Conservation (phyloP, 2,797 vertebrate genomes). For the Tenualosa thibaudeaui region DNA sequence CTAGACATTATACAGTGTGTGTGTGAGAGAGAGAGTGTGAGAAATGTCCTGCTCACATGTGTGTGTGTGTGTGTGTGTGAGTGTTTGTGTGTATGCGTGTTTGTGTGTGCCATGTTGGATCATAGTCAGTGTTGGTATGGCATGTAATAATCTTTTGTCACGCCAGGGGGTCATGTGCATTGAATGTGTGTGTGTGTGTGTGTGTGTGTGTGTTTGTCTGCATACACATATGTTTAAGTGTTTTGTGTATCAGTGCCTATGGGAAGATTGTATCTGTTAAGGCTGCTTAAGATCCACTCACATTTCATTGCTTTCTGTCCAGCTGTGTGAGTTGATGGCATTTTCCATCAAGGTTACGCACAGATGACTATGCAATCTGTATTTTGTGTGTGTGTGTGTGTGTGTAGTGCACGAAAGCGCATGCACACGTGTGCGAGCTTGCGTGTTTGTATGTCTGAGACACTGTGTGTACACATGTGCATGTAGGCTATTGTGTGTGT, state of each 20-base stretch:
- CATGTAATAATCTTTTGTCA: conserved; percentile 2
- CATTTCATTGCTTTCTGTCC: conserved; percentile 64
- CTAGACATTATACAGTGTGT: neutral
- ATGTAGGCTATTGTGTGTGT: conserved; percentile 27
- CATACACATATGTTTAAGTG: conserved; percentile 45
- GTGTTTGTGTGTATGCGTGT: neutral
- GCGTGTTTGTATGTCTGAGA: neutral
- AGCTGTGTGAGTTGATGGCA: conserved; percentile 71
- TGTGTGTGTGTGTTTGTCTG: conserved; percentile 19
- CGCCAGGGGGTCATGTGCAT: neutral
- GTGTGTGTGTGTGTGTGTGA: neutral
- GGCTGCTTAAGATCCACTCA: conserved; percentile 55
- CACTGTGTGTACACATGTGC: conserved; percentile 10
- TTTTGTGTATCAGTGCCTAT: neutral
- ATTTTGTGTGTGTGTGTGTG: conserved; percentile 43
- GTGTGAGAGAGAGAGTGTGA: no score
- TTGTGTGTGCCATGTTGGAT: neutral
- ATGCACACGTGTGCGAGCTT: no score
- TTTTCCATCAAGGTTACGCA: conserved; percentile 65
- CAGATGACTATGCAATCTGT: conserved; percentile 59
- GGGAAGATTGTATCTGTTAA: conserved; percentile 5
- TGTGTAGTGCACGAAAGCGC: neutral
- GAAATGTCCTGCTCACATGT: no score
- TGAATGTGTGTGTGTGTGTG: conserved; percentile 22
- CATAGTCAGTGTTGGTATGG: neutral